phyloP scores from a whole-genome alignment of 1,140 invertebrate genomes.

The Zaprionus ornatus region DNA sequence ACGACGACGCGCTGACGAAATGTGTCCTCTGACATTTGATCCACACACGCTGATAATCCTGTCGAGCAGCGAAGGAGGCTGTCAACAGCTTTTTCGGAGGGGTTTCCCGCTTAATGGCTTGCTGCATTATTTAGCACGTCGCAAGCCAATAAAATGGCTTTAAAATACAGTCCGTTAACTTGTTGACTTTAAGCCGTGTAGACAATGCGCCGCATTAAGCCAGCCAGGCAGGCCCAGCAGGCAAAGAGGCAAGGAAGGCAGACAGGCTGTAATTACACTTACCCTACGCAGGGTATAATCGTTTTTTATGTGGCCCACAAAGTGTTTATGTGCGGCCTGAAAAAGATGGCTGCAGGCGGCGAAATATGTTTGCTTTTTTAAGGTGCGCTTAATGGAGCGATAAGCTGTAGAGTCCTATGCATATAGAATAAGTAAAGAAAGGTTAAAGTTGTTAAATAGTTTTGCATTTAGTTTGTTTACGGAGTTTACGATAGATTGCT shows the following conservation, averaged over 20 bases:
- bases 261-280: slow-evolving; percentile 27
- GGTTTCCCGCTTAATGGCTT: slow-evolving; percentile 60
- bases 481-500: not conserved
- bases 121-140: slow-evolving; percentile 73
- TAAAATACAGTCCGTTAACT: slow-evolving; percentile 54
- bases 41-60: slow-evolving; percentile 66
- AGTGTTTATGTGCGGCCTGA: not conserved
- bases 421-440: not conserved
- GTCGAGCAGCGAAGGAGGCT: slow-evolving; percentile 28
- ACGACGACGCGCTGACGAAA: slow-evolving; percentile 71
- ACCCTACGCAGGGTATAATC: not conserved
- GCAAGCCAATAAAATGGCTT: slow-evolving; percentile 72
- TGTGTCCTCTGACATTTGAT: slow-evolving; percentile 83
- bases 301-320: not conserved
- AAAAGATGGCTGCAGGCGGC: not conserved
- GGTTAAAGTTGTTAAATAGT: not conserved
- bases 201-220: slow-evolving; percentile 71
- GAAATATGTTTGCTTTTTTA: not conserved
- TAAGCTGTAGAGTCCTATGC: not conserved
- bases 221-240: not conserved
- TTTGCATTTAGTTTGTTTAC: not conserved
- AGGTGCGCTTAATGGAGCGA: not conserved
- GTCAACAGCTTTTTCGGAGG: slow-evolving; percentile 54
- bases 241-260: not conserved
- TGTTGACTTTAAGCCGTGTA: slow-evolving; percentile 70